Base-by-base conservation (phyloP, 1,140 invertebrate species). In the Trypoxylus dichotomus region DNA sequence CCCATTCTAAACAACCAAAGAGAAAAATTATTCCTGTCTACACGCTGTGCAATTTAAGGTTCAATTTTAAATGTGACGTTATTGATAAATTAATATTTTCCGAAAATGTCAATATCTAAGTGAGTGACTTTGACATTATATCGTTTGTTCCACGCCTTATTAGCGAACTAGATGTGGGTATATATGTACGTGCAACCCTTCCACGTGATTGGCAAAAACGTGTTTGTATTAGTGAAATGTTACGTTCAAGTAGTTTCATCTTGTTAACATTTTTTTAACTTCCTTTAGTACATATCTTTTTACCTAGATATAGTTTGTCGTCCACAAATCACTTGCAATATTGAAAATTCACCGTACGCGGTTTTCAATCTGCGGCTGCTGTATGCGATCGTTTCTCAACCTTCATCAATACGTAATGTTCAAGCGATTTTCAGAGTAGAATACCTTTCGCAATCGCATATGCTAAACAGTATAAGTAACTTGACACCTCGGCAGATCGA, bases 401-500 rank as follows among this genome's bases (percentile, higher is more conserved):
- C 43, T n/a, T 10, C 11, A 47, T 47, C 43, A 47, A 47, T 47
- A 47, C 11, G 43, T n/a, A 47, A 47, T 47, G 43, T 47, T 47
- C 11, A 13, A 13, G 15, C 43, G 43, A n/a, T 47, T 47, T 47
- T 47, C 43, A 47, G 43, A 47, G 2, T 47, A 47, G n/a, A 47
- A 19, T 19, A 3, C 43, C 43, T 47, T 21, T 68, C 27, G n/a
- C 63, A 68, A 29, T 68, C 63, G 11, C 63, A 68, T 29, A 68
- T 68, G 63, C 63, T 24, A 68, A 68, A 24, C 63, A 27, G 27
- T 68, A 68, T 68, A 68, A 68, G 63, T 68, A 29, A 68, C 24
- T 68, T 68, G 63, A 68, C 63, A 68, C 63, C 63, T 3, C 63
- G 63, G 13, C 63, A 68, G 63, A 68, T 68, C 63, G 63, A 68